These are phyloP conservation scores for Myotis brandtii DNA, from an alignment of 2,113 vertebrate species.

Conservation along the genomic window DNA sequence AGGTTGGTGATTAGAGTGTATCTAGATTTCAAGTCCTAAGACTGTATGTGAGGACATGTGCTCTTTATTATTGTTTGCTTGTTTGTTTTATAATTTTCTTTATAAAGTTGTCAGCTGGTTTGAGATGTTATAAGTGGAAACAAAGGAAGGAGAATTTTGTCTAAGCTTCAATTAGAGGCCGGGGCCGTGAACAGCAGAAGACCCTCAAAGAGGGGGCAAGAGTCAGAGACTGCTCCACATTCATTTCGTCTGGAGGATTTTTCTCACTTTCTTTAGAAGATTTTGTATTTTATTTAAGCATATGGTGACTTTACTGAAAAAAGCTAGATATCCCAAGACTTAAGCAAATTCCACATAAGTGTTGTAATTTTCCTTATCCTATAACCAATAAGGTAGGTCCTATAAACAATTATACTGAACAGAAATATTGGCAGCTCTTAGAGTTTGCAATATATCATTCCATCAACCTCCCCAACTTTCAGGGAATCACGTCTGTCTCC, in stretches of 20 bases:
- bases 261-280: conserved; percentile 5
- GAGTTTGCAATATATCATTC: neutral
- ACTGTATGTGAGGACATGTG: neutral
- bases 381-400: neutral
- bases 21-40: conserved; percentile 33
- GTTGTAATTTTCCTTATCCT: neutral
- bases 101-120: neutral
- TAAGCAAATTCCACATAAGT: neutral
- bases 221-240: neutral
- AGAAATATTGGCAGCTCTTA: neutral
- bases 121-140: conserved; percentile 14
- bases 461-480: neutral
- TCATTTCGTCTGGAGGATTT: neutral
- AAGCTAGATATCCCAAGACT: neutral
- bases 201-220: neutral
- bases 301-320: neutral
- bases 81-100: conserved; percentile 19
- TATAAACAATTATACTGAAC: neutral
- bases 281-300: conserved; percentile 10
- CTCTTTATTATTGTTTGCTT: conserved; percentile 46
- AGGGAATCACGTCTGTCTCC: neutral
- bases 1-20: neutral
- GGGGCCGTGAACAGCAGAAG: neutral
- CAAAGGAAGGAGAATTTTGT: neutral
- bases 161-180: neutral